phyloP scores from a whole-genome alignment of 2,113 vertebrate genomes.

The Neodon shergylaensis region DNA sequence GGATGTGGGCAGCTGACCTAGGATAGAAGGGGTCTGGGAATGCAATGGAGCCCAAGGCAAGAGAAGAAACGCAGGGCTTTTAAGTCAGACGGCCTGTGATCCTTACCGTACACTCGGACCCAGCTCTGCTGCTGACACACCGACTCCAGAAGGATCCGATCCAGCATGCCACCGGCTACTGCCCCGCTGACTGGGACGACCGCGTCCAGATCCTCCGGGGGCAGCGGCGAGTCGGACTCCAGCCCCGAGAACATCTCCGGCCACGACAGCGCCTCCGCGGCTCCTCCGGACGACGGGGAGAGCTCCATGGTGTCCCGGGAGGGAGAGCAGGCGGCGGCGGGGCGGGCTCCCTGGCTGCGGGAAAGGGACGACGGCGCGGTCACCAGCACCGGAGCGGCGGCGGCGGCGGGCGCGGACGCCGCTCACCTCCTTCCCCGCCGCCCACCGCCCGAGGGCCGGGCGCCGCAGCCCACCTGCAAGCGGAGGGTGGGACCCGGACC shows the following conservation, averaged over 20 bases:
- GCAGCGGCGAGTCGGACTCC: slow-evolving; percentile 86
- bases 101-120: slow-evolving; percentile 94
- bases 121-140: slow-evolving; percentile 96
- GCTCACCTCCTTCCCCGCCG: slow-evolving; percentile 55
- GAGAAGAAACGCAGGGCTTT: not conserved
- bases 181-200: slow-evolving; percentile 77
- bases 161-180: slow-evolving; percentile 85
- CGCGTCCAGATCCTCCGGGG: slow-evolving; percentile 89
- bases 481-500: slow-evolving; percentile 48
- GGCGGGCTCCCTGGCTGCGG: slow-evolving; percentile 32
- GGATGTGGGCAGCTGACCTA: not conserved
- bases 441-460: slow-evolving; percentile 42
- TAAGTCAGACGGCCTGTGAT: not conserved
- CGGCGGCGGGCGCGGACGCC: not conserved
- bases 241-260: slow-evolving; percentile 83
- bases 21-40: not conserved
- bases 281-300: slow-evolving; percentile 77
- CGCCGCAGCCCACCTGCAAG: slow-evolving; percentile 74
- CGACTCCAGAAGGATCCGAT: slow-evolving; percentile 91
- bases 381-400: not conserved
- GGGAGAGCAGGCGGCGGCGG: slow-evolving; percentile 46
- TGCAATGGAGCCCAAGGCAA: not conserved
- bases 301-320: slow-evolving; percentile 79
- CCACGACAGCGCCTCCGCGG: slow-evolving; percentile 82
- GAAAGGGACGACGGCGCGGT: slow-evolving; percentile 43